These are phyloP conservation scores for Vireo altiloquus DNA, from an alignment of 2,113 vertebrate species.

Conservation along the genomic window DNA sequence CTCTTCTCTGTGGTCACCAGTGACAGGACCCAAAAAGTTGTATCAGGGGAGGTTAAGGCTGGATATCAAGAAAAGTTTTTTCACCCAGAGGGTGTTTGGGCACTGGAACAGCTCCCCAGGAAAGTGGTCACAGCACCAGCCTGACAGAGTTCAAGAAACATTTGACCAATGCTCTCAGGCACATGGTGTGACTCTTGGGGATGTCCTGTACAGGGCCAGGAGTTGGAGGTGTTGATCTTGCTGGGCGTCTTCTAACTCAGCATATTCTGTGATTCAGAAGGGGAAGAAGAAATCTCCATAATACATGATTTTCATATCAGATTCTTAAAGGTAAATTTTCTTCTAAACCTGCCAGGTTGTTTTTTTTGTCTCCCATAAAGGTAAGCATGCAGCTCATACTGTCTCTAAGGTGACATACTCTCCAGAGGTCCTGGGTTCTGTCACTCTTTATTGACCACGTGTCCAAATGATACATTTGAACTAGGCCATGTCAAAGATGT, in stretches of 20 bases:
- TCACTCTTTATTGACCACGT: background rate
- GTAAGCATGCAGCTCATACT: background rate
- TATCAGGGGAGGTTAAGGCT: background rate
- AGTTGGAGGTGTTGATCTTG: background rate
- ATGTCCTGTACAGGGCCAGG: too few relatives aligned
- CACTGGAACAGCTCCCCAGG: background rate
- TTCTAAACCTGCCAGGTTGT: background rate
- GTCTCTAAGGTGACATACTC: background rate
- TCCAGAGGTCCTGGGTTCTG: background rate
- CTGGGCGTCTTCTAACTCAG: background rate
- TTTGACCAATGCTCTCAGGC: background rate
- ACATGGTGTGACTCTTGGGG: background rate
- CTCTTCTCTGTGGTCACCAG: background rate
- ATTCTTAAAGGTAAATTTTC: background rate
- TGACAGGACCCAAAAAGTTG: background rate
- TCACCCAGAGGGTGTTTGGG: rapidly evolving
- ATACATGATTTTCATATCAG: background rate
- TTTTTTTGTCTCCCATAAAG: background rate
- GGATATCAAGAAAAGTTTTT: background rate
- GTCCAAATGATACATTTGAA: background rate
- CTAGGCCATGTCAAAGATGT: background rate
- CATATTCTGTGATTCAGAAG: background rate
- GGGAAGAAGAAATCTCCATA: background rate
- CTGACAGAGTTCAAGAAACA: rapidly evolving
- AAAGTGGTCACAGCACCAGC: background rate